phyloP scores from a whole-genome alignment of 2,888 invertebrate genomes.

The Cosmia trapezina region DNA sequence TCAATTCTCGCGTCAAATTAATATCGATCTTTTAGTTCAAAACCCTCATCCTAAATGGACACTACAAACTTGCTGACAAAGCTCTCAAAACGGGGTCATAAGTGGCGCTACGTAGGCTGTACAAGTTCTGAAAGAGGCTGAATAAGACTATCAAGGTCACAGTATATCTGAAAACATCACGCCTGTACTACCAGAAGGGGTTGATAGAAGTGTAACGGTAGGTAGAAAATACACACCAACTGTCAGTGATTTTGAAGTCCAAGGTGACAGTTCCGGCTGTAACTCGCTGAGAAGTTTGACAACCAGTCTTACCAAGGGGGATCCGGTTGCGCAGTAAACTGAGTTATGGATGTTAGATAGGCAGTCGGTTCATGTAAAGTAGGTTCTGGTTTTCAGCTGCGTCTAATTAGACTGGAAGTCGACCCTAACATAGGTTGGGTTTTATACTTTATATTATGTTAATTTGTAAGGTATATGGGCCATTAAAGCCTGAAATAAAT shows the following conservation, averaged over 20 bases:
- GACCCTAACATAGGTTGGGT: not conserved
- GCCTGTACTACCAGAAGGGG: too few relatives aligned
- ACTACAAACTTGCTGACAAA: slow-evolving; percentile 48
- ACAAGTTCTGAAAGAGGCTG: slow-evolving; percentile 6
- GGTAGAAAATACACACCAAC: not conserved
- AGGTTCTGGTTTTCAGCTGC: not conserved
- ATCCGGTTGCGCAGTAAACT: too few relatives aligned
- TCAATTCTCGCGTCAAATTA: not conserved
- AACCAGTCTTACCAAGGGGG: too few relatives aligned
- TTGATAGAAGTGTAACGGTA: not conserved
- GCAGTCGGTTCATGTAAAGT: not conserved
- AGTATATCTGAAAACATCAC: not conserved
- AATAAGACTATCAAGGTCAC: slow-evolving; percentile 23
- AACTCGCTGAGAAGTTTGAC: too few relatives aligned
- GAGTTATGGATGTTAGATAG: not conserved
- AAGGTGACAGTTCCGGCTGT: too few relatives aligned
- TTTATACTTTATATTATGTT: too few relatives aligned
- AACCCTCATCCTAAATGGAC: slow-evolving; percentile 31
- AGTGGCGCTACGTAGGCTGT: slow-evolving; percentile 22
- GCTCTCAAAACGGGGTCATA: slow-evolving; percentile 11
- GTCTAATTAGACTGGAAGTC: not conserved
- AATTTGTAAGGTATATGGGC: too few relatives aligned
- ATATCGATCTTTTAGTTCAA: slow-evolving; percentile 7
- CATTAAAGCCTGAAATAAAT: too few relatives aligned
- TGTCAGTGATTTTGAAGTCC: too few relatives aligned